Evolutionary conservation across 1,140 invertebrate species (phyloP), one percentile per base, ranked within the genome.

Genomic region (Holotrichia oblita): DNA sequence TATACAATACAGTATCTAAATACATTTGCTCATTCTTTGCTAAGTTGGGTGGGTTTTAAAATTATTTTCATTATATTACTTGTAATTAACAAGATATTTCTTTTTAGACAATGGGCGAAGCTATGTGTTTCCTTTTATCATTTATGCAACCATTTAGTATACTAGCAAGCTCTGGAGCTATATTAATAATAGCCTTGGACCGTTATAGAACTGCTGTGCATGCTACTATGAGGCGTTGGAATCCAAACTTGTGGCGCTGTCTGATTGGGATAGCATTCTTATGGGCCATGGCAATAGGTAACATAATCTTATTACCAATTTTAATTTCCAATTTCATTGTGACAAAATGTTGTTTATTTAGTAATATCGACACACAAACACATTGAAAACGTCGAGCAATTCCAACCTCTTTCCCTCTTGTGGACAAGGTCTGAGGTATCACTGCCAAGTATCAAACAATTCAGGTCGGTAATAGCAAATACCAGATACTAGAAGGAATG

Each of bases 181-280:
- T 91, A n/a, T 86, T 89, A 24, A 86, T 86, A 24, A 88, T 91
- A 22, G 89, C 90, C 0, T 72, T 91, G 41, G 89, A 91, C 81
- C 85, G 89, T 41, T 91, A 90, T 48, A 81, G 86, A 83, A 88
- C 86, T 34, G 85, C 89, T 0, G 85, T 87, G 34, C 81, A 87
- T 22, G 83, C 85, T 2, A 82, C 86, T 9, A 81, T 82, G 61
- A 85, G 84, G 12, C 81, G 82, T 73, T 89, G 88, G 88, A 86
- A 89, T 79, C 88, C 89, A 0, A 82, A 77, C 72, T 17, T 82
- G 76, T 41, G 78, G 34, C 83, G 84, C 48, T 81, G 83, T 48
- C 12, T 87, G 10, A 40, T 82, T 44, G 78, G 79, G 24, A 83
- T 87, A 44, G 34, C 81, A 6, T 27, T 80, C 40, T 83, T 89